phyloP scores from a whole-genome alignment of 2,888 invertebrate genomes.

The Apamea epomidion region DNA sequence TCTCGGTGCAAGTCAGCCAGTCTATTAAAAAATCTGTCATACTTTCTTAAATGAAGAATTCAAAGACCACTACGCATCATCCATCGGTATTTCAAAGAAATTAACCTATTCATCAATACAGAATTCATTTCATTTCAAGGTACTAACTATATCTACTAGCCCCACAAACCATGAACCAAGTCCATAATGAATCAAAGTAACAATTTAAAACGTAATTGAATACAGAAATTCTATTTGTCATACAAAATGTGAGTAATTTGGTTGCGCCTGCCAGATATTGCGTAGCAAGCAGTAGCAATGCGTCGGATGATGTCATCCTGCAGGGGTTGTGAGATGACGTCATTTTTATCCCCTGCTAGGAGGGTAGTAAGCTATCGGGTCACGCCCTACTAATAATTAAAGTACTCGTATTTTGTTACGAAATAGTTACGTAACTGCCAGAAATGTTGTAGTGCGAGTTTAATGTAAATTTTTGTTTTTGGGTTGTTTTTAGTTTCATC shows the following conservation, averaged over 20 bases:
- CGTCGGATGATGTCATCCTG: constrained; percentile 82
- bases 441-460: neutral
- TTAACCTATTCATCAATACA: neutral
- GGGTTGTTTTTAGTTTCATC: neutral
- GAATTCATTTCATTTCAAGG: neutral
- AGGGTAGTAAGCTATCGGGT: constrained; percentile 83
- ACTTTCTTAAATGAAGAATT: neutral
- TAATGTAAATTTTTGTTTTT: neutral
- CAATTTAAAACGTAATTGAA: constrained; percentile 39
- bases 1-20: neutral
- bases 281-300: constrained; percentile 60
- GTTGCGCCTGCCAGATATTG: constrained; percentile 60
- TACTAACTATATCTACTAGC: neutral
- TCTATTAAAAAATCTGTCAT: neutral
- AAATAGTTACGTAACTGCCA: constrained; percentile 39
- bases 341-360: constrained; percentile 74
- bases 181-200: constrained; percentile 32
- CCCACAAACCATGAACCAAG: constrained; percentile 17
- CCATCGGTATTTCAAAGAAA: neutral
- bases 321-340: constrained; percentile 81
- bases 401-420: constrained; percentile 53
- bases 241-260: constrained; percentile 49
- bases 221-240: constrained; percentile 47
- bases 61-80: neutral
- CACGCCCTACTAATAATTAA: constrained; percentile 74